Conservation (phyloP, 37 sponge, comb jelly and placozoan genomes). For the Ianthella basta region DNA sequence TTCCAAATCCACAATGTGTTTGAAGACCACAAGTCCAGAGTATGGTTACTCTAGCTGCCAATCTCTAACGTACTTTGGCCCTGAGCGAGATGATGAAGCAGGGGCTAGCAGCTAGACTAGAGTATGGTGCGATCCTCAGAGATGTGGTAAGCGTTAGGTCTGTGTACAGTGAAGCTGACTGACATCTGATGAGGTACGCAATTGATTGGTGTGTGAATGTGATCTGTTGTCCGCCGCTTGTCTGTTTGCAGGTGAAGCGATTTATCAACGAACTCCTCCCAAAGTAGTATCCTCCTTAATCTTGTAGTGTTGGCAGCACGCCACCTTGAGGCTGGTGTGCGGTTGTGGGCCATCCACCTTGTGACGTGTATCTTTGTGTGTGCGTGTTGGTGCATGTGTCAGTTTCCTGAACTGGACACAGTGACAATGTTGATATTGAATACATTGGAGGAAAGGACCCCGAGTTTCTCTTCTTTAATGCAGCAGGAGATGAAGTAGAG, state of each 20-base stretch:
- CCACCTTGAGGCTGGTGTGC: too few species aligned
- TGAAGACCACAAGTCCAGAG: too few species aligned
- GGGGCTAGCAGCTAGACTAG: too few species aligned
- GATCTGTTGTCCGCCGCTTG: neutral
- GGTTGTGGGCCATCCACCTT: too few species aligned
- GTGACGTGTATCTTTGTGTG: neutral
- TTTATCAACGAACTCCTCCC: conserved; percentile 79
- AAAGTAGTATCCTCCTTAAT: conserved; percentile 71
- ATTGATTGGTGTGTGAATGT: neutral
- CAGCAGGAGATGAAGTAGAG: conserved; percentile 48
- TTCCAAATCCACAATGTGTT: too few species aligned
- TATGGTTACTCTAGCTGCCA: too few species aligned
- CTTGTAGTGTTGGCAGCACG: neutral
- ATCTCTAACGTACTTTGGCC: too few species aligned
- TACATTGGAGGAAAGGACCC: conserved; percentile 83
- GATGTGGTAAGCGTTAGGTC: too few species aligned
- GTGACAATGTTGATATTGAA: conserved; percentile 71
- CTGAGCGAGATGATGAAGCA: too few species aligned
- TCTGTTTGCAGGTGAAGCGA: conserved; percentile 59
- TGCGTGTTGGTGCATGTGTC: neutral
- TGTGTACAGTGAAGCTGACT: too few species aligned
- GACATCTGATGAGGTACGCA: too few species aligned
- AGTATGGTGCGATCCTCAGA: too few species aligned
- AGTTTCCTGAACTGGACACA: neutral
- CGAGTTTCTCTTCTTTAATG: conserved; percentile 65